Percentiles rank a stretch among this genome's conserved stretches.
Evolutionary conservation across 2,888 invertebrate species (phyloP).

Genomic region (Trissonchulus sp.): DNA sequence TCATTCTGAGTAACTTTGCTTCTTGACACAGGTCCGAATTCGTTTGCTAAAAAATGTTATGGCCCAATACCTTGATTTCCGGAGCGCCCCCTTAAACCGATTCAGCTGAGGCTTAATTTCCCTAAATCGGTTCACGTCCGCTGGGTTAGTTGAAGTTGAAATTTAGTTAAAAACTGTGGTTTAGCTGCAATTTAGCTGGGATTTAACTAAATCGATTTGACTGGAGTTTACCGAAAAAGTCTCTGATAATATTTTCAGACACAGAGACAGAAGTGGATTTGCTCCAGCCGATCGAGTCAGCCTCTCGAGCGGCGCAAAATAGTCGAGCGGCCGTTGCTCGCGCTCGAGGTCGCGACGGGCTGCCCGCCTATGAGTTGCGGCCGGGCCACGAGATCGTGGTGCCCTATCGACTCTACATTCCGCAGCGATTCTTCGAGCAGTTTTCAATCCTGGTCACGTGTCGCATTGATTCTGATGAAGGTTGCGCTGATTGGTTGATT

Average conservation of each 20-base stretch:
- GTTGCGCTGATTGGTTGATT: background rate
- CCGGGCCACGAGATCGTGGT: slow-evolving; percentile 72
- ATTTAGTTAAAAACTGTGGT: too few species aligned
- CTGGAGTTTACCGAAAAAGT: too few species aligned
- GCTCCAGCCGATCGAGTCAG: too few species aligned
- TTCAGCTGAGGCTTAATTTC: too few species aligned
- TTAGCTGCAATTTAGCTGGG: too few species aligned
- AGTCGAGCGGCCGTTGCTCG: slow-evolving; percentile 61
- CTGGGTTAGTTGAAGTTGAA: too few species aligned
- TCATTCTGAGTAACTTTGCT: too few species aligned
- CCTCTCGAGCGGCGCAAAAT: background rate
- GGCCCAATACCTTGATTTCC: too few species aligned
- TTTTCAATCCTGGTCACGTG: slow-evolving; percentile 77
- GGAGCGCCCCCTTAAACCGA: too few species aligned
- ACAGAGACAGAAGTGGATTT: background rate
- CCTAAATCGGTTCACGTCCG: too few species aligned
- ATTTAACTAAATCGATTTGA: background rate
- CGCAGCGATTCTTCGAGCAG: slow-evolving; percentile 65
- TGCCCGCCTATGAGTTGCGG: slow-evolving; percentile 74
- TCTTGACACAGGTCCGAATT: too few species aligned
- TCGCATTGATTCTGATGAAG: slow-evolving; percentile 57
- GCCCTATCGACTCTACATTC: slow-evolving; percentile 45
- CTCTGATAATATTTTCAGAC: background rate
- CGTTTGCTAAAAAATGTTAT: too few species aligned
- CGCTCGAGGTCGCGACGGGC: slow-evolving; percentile 74